Evolutionary conservation across 2,888 invertebrate species (phyloP).

Genomic region (Cerastoderma edule): DNA sequence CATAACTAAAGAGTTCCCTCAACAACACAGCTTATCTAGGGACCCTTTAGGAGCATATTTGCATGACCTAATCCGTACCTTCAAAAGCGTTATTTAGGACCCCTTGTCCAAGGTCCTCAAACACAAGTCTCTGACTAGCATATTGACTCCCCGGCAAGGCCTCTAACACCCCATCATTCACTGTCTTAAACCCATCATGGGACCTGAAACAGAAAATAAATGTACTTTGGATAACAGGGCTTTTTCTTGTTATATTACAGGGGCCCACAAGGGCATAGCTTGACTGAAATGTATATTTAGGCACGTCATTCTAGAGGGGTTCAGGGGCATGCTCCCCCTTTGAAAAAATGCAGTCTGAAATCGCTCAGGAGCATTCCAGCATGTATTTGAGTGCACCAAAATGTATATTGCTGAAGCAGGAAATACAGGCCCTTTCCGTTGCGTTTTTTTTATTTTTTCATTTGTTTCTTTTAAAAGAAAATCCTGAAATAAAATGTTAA

Average conservation of each 20-base stretch:
- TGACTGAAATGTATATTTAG: background rate
- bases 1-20: too few relatives aligned
- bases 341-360: too few relatives aligned
- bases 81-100: constrained; percentile 84
- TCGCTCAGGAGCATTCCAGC: too few relatives aligned
- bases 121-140: constrained; percentile 82
- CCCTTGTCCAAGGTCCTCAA: constrained; percentile 82
- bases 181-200: constrained; percentile 81
- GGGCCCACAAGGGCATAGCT: too few relatives aligned
- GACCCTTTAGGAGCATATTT: too few relatives aligned
- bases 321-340: background rate
- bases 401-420: too few relatives aligned
- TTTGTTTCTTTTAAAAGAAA: too few relatives aligned
- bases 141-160: constrained; percentile 76
- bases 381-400: background rate
- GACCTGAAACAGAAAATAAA: constrained; percentile 76
- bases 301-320: background rate
- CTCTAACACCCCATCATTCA: constrained; percentile 76
- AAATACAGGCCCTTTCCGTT: too few relatives aligned
- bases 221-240: background rate
- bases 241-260: background rate
- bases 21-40: too few relatives aligned
- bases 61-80: too few relatives aligned
- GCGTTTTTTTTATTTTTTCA: too few relatives aligned
- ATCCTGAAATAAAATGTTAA: too few relatives aligned